Evolutionary conservation across 2,888 invertebrate species (phyloP).

Genomic region (Automeris io): DNA sequence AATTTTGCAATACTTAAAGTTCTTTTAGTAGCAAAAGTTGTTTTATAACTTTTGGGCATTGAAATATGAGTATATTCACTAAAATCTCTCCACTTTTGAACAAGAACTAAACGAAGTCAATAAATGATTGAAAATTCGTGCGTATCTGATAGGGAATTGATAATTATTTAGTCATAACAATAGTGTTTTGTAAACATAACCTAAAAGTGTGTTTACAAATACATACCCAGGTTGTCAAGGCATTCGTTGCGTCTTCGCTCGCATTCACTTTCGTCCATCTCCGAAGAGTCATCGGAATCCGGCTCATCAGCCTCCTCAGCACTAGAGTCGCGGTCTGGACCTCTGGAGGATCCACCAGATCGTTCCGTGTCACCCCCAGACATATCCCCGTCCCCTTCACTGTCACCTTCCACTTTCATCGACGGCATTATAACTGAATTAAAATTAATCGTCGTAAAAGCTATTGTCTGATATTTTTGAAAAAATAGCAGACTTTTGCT

Average conservation of each 20-base stretch:
- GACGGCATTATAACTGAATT: conserved; percentile 73
- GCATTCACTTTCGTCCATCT: conserved; percentile 95
- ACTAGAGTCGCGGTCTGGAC: conserved; percentile 82
- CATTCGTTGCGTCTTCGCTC: conserved; percentile 89
- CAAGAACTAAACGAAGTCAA: neutral
- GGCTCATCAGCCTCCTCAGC: conserved; percentile 87
- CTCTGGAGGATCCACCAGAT: conserved; percentile 81
- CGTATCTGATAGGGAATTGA: neutral
- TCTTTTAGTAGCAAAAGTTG: no score
- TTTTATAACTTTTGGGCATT: no score
- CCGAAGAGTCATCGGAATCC: conserved; percentile 90
- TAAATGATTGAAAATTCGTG: neutral
- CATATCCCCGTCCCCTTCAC: conserved; percentile 79
- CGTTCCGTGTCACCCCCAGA: conserved; percentile 84
- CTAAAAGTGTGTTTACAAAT: conserved; percentile 29
- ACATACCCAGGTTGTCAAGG: conserved; percentile 84
- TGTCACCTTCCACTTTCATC: conserved; percentile 81
- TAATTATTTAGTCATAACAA: conserved; percentile 2
- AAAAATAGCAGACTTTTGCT: neutral
- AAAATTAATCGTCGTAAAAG: neutral
- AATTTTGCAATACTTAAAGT: no score
- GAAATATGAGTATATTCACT: no score
- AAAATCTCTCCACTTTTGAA: no score
- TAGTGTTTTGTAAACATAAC: conserved; percentile 74
- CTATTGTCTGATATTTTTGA: neutral